A percentile compares a stretch with the other conserved stretches of the same genome.
Conservation (phyloP, 2,113 vertebrate genomes). For the Lampris megalopsis region DNA sequence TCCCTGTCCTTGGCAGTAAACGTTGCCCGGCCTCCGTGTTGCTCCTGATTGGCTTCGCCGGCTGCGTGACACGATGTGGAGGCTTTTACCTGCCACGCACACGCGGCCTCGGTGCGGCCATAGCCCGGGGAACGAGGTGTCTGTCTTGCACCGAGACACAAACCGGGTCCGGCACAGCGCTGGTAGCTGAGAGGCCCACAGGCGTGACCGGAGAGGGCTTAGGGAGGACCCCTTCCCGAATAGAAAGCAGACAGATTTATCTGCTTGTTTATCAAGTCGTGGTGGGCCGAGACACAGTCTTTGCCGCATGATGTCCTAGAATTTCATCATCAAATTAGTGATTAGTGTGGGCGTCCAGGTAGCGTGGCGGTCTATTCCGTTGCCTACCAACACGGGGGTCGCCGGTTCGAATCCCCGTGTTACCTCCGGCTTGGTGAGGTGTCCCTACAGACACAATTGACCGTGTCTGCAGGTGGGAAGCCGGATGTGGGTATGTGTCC, state of each 20-base stretch:
- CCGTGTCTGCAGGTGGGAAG: no score
- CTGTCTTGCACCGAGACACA: conserved; percentile 30
- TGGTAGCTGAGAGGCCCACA: conserved; percentile 22
- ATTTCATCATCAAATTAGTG: no score
- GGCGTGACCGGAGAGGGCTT: conserved; percentile 37
- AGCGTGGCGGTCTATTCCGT: no score
- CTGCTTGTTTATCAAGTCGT: conserved; percentile 43
- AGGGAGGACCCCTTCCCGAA: conserved; percentile 25
- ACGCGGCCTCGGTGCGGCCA: conserved; percentile 9
- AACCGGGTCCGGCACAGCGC: conserved; percentile 4
- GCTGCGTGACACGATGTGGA: conserved; percentile 18
- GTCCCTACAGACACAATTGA: no score
- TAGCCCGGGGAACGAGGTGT: conserved; percentile 33
- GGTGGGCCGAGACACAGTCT: neutral
- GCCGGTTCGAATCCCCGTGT: no score
- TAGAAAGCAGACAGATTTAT: conserved; percentile 45
- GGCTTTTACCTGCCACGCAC: conserved; percentile 10
- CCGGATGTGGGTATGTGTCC: no score
- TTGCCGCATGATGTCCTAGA: no score
- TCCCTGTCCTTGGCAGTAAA: conserved; percentile 42
- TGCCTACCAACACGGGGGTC: no score
- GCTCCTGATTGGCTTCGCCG: conserved; percentile 21
- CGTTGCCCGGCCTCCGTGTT: neutral
- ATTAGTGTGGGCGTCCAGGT: no score
- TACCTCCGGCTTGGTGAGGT: no score